Base-by-base conservation (phyloP, 2,888 invertebrate genomes). In the Polydrusus tereticollis region DNA sequence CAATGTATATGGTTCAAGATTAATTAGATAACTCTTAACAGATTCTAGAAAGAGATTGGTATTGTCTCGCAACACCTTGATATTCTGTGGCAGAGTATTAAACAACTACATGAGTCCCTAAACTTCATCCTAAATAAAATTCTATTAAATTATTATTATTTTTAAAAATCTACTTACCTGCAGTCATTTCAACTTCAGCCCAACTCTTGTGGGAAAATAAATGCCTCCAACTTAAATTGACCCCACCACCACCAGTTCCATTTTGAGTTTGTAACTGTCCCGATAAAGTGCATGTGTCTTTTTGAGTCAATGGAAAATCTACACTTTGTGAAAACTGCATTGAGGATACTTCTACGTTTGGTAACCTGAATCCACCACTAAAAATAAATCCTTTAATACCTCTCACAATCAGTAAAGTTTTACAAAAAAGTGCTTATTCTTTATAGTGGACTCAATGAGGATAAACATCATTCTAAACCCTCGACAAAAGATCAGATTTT, bases 311-410 rank as follows among this genome's bases (percentile, higher is more conserved):
- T 0, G 98, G 98, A 52, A 96, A 94, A 84, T 98, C 97, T 55
- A 98, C 94, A 0, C 97, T 96, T 83, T 98, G 97, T 18, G 92
- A 91, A 82, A 98, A 93, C 52, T 93, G 93, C 94, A 98, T 96
- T 8, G 94, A 94, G n/a, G 94, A 95, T 33, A 98, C 91, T 87
- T 98, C 97, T 76, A 98, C 88, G 72, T 87, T 90, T 12, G 96
- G 95, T 80, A 94, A 70, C 62, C 71, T 76, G 7, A 73, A 14
- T 7, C 73, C 67, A 55, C 73, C 69, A 29, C 47, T 50, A 65
- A 63, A 7, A 36, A 38, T 2, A 45, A 26, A 21, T 21, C 1
- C 12, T 21, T 47, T 21, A 5, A 5, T 12, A 38, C n/a, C 7
- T 38, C 1, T 38, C 12, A 38, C n/a, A n/a, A 5, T 1, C 12